A percentile compares a stretch with the other conserved stretches of the same genome.
Evolutionary conservation across 2,797 vertebrate species (phyloP).

Genomic region (Hylomyscus alleni): DNA sequence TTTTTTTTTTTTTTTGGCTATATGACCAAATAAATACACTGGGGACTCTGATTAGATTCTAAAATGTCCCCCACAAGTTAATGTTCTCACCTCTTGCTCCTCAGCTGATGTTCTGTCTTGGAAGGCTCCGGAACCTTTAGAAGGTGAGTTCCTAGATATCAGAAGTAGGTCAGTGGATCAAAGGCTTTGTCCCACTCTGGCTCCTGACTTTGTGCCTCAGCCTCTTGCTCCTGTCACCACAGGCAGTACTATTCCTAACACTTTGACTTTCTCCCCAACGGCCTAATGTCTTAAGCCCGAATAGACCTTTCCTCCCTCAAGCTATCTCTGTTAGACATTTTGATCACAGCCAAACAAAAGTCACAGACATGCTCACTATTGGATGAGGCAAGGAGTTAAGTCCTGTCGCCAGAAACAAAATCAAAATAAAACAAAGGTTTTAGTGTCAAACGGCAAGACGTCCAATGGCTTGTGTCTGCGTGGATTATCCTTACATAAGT

Average conservation of each 20-base stretch:
- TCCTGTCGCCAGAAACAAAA: not conserved
- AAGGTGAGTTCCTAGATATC: not conserved
- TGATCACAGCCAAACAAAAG: not conserved
- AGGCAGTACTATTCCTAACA: not conserved
- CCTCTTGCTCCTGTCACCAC: not conserved
- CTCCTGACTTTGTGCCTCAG: too few relatives aligned
- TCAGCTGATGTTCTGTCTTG: not conserved
- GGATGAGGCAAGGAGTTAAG: not conserved
- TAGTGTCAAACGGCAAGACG: not conserved
- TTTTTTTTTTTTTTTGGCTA: not conserved
- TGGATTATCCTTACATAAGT: not conserved
- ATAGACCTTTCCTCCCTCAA: not conserved
- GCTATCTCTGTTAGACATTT: not conserved
- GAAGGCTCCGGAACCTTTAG: not conserved
- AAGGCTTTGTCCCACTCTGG: not conserved
- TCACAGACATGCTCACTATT: not conserved
- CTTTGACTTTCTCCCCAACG: not conserved
- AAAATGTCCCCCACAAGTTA: not conserved
- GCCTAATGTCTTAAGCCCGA: not conserved
- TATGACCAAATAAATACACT: not conserved
- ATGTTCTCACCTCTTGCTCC: not conserved
- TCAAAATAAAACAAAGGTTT: not conserved
- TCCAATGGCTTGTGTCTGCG: not conserved
- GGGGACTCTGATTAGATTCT: not conserved
- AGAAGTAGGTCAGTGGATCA: not conserved